Percentiles rank a stretch among this genome's conserved stretches.
Evolutionary conservation across 1,140 invertebrate genomes (phyloP).

Genomic region (Antheraea mylitta): DNA sequence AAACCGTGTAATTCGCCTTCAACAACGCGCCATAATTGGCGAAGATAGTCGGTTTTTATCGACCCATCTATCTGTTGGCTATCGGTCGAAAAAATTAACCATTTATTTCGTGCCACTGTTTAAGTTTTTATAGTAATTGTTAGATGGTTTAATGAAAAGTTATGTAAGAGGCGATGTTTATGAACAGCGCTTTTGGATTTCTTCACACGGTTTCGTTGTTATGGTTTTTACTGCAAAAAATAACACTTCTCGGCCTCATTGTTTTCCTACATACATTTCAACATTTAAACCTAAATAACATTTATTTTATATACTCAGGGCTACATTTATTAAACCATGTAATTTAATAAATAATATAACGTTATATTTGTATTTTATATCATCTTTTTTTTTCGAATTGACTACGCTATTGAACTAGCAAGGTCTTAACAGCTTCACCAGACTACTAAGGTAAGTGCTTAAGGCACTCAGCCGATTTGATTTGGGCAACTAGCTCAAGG

Average conservation of each 20-base stretch:
- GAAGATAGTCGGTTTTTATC: slow-evolving; percentile 25
- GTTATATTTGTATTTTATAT: no score
- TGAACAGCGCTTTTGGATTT: neutral
- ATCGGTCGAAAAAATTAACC: slow-evolving; percentile 2
- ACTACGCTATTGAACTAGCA: no score
- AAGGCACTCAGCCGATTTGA: no score
- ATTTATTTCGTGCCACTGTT: slow-evolving; percentile 9
- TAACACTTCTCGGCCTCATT: neutral
- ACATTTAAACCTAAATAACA: no score
- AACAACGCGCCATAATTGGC: slow-evolving; percentile 19
- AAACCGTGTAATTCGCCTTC: slow-evolving; percentile 16
- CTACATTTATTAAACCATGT: no score
- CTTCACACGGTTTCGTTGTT: neutral
- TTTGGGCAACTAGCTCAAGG: no score
- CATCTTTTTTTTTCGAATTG: no score
- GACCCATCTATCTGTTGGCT: neutral
- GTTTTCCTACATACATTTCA: no score
- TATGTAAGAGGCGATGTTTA: neutral
- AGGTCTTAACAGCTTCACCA: no score
- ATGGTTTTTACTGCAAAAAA: neutral
- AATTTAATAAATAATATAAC: no score
- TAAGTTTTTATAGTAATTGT: slow-evolving; percentile 9
- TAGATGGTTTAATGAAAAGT: neutral
- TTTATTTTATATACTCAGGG: no score
- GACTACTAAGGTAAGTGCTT: no score